Conservation (phyloP, 2,113 vertebrate genomes). For the Spheniscus mendiculus region DNA sequence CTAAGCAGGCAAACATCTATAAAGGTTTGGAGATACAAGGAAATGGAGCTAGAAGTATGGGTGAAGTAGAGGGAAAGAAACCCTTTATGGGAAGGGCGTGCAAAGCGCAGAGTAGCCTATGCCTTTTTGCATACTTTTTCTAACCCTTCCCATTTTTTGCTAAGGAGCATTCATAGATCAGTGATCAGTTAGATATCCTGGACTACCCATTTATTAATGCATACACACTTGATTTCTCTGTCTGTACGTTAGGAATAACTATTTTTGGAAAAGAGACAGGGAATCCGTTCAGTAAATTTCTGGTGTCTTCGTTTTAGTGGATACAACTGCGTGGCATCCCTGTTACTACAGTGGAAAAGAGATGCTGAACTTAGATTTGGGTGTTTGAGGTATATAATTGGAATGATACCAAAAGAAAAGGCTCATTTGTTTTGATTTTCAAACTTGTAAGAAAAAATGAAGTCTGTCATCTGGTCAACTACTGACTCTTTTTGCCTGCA, state of each 20-base stretch:
- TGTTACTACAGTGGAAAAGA: background rate
- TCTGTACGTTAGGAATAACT: background rate
- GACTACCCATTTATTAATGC: background rate
- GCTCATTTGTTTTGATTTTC: background rate
- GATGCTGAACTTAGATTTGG: background rate
- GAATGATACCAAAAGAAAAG: background rate
- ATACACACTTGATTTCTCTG: background rate
- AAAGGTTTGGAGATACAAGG: background rate
- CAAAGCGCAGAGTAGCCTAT: background rate
- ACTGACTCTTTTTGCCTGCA: background rate
- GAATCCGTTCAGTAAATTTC: background rate
- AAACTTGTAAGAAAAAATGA: background rate
- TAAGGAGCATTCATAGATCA: background rate
- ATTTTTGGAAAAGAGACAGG: background rate
- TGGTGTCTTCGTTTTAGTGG: background rate
- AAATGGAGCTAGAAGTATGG: background rate
- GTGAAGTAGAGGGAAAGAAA: background rate
- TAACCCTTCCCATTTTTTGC: background rate
- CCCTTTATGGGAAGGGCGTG: fast-evolving
- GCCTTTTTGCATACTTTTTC: background rate
- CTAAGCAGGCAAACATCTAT: background rate
- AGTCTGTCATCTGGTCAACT: background rate
- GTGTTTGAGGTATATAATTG: background rate
- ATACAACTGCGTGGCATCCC: background rate
- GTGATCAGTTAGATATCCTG: background rate